These are phyloP conservation scores for Macroramphosus scolopax DNA, from an alignment of 2,797 vertebrate species.

Conservation along the genomic window DNA sequence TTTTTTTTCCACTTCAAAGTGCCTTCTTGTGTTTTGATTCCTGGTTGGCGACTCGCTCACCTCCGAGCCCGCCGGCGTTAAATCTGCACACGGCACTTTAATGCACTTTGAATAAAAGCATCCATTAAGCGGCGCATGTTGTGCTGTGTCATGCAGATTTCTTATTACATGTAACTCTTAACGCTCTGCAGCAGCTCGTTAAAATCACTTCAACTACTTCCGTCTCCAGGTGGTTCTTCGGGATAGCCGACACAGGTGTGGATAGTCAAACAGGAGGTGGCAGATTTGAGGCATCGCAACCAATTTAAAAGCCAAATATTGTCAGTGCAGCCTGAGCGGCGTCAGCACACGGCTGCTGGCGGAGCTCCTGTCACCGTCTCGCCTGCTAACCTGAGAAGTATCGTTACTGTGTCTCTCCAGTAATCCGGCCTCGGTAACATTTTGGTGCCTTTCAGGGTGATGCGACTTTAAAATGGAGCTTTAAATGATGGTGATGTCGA, in stretches of 20 bases:
- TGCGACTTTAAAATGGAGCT: too few relatives aligned
- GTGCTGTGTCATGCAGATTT: conserved; percentile 21
- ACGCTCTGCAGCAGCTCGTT: conserved; percentile 1
- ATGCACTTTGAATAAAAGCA: conserved; percentile 42
- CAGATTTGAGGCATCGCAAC: conserved; percentile 21
- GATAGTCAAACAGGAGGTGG: conserved; percentile 23
- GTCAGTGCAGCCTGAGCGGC: conserved; percentile 13
- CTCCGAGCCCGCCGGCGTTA: conserved; percentile 13
- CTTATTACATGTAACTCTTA: conserved; percentile 18
- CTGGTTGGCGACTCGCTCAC: conserved; percentile 34
- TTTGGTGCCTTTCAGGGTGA: too few relatives aligned
- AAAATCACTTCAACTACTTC: conserved; percentile 23
- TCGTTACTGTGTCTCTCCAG: too few relatives aligned
- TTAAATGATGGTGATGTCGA: too few relatives aligned
- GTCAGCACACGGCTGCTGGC: conserved; percentile 28
- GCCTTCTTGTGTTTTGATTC: conserved; percentile 47
- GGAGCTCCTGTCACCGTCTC: too few relatives aligned
- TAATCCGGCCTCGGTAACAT: too few relatives aligned
- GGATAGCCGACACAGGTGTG: conserved; percentile 32
- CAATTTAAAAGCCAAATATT: conserved; percentile 43
- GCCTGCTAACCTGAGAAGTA: too few relatives aligned
- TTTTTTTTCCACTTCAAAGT: conserved; percentile 37
- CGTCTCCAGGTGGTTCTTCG: too few relatives aligned
- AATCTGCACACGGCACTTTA: conserved; percentile 24
- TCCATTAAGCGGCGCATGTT: conserved; percentile 39